Evolutionary conservation across 2,888 invertebrate species (phyloP).

Genomic region (Keiferia lycopersicella): DNA sequence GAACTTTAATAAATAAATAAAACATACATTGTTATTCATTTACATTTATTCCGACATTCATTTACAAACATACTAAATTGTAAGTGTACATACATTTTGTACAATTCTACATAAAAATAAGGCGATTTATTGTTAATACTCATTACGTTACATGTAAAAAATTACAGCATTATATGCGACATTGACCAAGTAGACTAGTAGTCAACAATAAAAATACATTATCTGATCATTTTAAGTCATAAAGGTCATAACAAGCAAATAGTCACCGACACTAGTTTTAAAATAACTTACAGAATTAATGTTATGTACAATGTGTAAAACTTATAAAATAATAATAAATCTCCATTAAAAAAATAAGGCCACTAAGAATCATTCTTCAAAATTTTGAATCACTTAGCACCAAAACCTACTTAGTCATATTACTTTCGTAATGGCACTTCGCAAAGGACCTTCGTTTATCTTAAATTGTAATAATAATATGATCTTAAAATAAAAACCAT

Average conservation of each 20-base stretch:
- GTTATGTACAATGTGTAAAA: constrained; percentile 70
- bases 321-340: constrained; percentile 40
- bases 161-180: constrained; percentile 73
- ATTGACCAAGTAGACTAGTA: constrained; percentile 64
- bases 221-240: constrained; percentile 8
- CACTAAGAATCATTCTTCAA: constrained; percentile 39
- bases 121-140: constrained; percentile 68
- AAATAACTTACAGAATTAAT: constrained; percentile 44
- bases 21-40: constrained; percentile 55
- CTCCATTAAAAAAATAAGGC: constrained; percentile 58
- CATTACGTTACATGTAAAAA: constrained; percentile 48
- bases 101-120: constrained; percentile 58
- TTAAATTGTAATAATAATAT: constrained; percentile 17
- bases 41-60: constrained; percentile 75
- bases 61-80: constrained; percentile 72
- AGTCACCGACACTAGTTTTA: constrained; percentile 49
- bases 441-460: constrained; percentile 30
- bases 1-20: neutral
- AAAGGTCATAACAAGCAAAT: constrained; percentile 17
- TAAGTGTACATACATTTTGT: constrained; percentile 75
- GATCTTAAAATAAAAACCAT: neutral
- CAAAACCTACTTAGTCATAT: constrained; percentile 17
- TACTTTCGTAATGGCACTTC: constrained; percentile 43
- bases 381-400: constrained; percentile 21
- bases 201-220: constrained; percentile 56